Base-by-base conservation (phyloP, 2,113 vertebrate species). In the Microtus pennsylvanicus region DNA sequence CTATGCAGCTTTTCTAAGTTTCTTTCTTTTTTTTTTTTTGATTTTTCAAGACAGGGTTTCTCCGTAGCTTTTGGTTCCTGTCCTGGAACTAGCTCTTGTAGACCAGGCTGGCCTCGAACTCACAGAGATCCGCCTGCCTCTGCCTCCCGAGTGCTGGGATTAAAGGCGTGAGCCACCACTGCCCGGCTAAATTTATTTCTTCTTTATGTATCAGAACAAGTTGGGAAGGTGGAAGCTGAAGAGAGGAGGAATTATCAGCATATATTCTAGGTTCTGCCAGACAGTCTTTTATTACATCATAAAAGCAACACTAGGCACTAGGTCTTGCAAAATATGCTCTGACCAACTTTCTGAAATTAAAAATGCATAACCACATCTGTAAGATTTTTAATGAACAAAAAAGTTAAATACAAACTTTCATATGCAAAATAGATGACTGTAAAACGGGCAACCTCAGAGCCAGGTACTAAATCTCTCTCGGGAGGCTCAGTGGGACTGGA, bases 241-340 rank as follows among this genome's bases (percentile, higher is more conserved):
- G 88, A 77, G 45, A 74, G 70, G 16, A 83, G 85, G 93, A 97
- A 96, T 92, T 87, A 95, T 58, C 94, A 86, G 72, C 72, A 6
- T 89, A 5, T 89, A 94, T 93, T 72, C 75, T 87, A 93, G 93
- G 90, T 95, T 97, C 97, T 92, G 97, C 95, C 97, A 97, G 96
- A 87, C 89, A 70, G 85, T 96, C 96, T 96, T 98, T 97, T 97
- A 97, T 98, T 96, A 98, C 89, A 93, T 87, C 35, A 74, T 82
- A 97, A 97, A 98, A 97, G 96, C 96, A 94, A 96, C 92, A 96
- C 95, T 94, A 97, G 97, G 97, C 97, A 97, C 97, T 97, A 97
- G 90, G 89, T 94, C 96, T 94, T 96, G 94, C 95, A 97, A 97
- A 97, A 91, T 97, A 93, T 63, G 89, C 93, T 94, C 95, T 96